phyloP scores from a whole-genome alignment of 2,888 invertebrate species.

The Crioceris asparagi region DNA sequence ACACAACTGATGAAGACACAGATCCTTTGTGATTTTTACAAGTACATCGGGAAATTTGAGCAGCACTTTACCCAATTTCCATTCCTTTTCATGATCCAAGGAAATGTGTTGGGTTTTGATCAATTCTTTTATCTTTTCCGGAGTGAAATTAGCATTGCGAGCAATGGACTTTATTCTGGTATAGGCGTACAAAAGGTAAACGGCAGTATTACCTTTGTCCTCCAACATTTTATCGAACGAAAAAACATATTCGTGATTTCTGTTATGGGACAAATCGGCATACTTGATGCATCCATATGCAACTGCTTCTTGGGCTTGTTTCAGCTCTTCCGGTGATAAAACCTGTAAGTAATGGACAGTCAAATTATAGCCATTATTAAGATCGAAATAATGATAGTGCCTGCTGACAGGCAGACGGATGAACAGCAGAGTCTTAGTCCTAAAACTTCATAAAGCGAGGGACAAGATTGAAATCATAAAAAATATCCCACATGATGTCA shows the following conservation, averaged over 20 bases:
- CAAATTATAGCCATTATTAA: too few species aligned
- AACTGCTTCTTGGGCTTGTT: conserved; percentile 76
- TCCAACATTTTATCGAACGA: conserved; percentile 99
- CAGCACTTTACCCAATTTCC: conserved; percentile 83
- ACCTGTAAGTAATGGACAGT: too few species aligned
- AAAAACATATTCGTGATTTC: conserved; percentile 90
- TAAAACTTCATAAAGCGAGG: too few species aligned
- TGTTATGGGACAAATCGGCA: conserved; percentile 89
- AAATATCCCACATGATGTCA: too few species aligned
- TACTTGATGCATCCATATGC: conserved; percentile 99
- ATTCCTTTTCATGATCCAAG: conserved; percentile 83
- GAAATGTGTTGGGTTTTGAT: conserved; percentile 50
- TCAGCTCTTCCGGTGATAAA: conserved; percentile 69
- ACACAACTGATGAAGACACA: conserved; percentile 79
- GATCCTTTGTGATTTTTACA: conserved; percentile 67
- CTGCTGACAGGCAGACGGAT: too few species aligned
- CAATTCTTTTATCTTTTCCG: conserved; percentile 50
- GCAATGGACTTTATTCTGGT: conserved; percentile 90
- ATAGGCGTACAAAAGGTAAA: conserved; percentile 89
- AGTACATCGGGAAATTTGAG: conserved; percentile 82
- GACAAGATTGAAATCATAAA: too few species aligned
- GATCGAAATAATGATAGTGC: too few species aligned
- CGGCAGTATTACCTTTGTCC: conserved; percentile 97
- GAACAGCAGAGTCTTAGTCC: too few species aligned
- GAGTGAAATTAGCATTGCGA: conserved; percentile 59